Conservation (phyloP, 2,113 vertebrate genomes). For the Nothoprocta pentlandii region DNA sequence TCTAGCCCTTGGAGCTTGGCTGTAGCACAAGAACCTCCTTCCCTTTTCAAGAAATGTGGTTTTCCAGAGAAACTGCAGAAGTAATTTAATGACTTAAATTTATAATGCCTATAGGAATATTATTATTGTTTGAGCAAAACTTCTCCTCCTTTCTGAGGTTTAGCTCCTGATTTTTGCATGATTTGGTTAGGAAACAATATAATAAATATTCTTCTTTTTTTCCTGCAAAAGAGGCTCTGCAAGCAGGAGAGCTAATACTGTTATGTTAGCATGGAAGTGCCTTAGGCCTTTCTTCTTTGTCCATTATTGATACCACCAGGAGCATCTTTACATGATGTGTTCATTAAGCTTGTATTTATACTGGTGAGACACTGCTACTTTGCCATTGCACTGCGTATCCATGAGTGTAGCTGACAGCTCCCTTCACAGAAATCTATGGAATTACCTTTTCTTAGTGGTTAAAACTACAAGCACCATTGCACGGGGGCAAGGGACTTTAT, state of each 20-base stretch:
- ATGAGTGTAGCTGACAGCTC: background rate
- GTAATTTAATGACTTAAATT: background rate
- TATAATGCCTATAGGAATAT: background rate
- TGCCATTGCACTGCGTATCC: background rate
- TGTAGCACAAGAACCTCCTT: background rate
- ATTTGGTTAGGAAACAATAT: background rate
- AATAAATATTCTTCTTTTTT: background rate
- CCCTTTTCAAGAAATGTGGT: background rate
- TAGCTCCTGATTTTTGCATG: background rate
- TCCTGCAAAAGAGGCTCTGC: background rate
- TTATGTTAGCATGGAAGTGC: background rate
- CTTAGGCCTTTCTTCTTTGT: conserved; percentile 10
- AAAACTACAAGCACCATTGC: background rate
- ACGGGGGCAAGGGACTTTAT: background rate
- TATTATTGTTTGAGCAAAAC: background rate
- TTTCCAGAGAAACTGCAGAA: background rate
- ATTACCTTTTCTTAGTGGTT: background rate
- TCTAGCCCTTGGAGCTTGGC: background rate
- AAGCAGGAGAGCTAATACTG: background rate
- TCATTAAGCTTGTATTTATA: background rate
- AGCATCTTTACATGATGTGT: background rate
- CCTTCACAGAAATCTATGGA: background rate
- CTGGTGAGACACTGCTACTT: background rate
- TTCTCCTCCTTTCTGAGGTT: background rate
- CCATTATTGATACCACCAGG: conserved; percentile 37